Evolutionary conservation across 1,140 invertebrate genomes (phyloP).

Genomic region (fruit fly (Drosophila melanogaster)): DNA sequence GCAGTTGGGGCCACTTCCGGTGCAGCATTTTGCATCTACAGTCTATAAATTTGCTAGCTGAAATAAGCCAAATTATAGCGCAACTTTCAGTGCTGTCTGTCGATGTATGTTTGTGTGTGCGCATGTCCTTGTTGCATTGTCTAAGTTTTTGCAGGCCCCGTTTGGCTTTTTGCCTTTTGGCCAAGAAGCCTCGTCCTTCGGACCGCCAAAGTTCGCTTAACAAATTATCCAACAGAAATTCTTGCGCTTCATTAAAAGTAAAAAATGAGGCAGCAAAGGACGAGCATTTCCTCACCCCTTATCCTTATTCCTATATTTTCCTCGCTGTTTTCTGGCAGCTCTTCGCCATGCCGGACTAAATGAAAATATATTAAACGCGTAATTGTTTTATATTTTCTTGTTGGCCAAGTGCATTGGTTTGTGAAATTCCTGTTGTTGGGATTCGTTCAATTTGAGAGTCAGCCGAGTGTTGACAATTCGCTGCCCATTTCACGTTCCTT

Average conservation of each 20-base stretch:
- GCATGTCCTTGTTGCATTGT: constrained; percentile 66
- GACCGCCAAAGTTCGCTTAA: constrained; percentile 64
- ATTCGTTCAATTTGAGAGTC: constrained; percentile 51
- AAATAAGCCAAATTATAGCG: constrained; percentile 82
- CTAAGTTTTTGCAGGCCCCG: constrained; percentile 65
- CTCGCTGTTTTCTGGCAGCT: constrained; percentile 12
- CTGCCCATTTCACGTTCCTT: constrained; percentile 31
- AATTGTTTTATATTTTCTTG: constrained; percentile 66
- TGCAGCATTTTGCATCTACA: constrained; percentile 72
- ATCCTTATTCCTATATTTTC: constrained; percentile 1
- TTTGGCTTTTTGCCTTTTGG: constrained; percentile 73
- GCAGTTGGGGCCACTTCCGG: constrained; percentile 60
- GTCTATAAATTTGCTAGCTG: constrained; percentile 71
- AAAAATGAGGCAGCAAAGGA: constrained; percentile 73
- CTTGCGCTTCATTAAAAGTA: constrained; percentile 84
- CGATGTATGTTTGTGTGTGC: constrained; percentile 14
- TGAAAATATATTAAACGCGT: constrained; percentile 81
- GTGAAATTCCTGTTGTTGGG: constrained; percentile 76
- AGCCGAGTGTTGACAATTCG: constrained; percentile 62
- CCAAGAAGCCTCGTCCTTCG: constrained; percentile 46
- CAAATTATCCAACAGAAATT: constrained; percentile 84
- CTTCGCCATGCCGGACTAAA: constrained; percentile 49
- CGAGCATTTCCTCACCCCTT: constrained; percentile 25
- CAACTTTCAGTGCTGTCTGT: constrained; percentile 52
- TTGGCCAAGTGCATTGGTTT: constrained; percentile 70